Conservation (phyloP, 1,140 invertebrate genomes). For the Halesus radiatus region DNA sequence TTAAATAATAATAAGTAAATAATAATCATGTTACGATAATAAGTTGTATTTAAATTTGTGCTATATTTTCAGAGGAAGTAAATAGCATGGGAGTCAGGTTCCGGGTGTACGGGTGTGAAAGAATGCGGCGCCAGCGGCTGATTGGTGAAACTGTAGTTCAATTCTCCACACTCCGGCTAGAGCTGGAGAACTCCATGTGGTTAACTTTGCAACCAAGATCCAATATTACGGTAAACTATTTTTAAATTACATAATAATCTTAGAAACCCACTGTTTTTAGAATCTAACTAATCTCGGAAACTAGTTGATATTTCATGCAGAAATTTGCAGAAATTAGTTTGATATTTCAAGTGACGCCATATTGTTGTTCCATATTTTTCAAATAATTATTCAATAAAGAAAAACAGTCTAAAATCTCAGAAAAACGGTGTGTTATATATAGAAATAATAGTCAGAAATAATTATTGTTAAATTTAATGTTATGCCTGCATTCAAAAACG, state of each 20-base stretch:
- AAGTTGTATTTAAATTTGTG: not conserved
- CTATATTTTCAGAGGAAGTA: conserved; percentile 80
- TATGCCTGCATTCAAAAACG: not conserved
- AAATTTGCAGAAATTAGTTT: too few relatives aligned
- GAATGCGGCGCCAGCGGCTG: conserved; percentile 88
- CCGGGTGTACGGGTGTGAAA: conserved; percentile 87
- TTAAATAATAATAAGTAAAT: too few relatives aligned
- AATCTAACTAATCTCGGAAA: too few relatives aligned
- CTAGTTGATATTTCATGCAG: too few relatives aligned
- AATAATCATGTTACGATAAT: too few relatives aligned
- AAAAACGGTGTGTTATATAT: too few relatives aligned
- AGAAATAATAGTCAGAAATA: too few relatives aligned
- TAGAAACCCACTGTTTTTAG: not conserved
- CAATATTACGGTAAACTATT: conserved; percentile 79
- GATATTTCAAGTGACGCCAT: too few relatives aligned
- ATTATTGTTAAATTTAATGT: too few relatives aligned
- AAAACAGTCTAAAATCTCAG: too few relatives aligned
- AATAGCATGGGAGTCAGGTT: conserved; percentile 91
- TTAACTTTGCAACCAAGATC: conserved; percentile 87
- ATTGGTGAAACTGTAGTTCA: conserved; percentile 92
- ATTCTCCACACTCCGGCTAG: conserved; percentile 89
- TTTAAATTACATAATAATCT: not conserved
- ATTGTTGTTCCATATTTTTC: too few relatives aligned
- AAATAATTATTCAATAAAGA: too few relatives aligned
- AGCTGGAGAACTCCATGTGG: conserved; percentile 91